These are phyloP conservation scores for Clarias magur DNA, from an alignment of 2,113 vertebrate species.

Conservation along the genomic window DNA sequence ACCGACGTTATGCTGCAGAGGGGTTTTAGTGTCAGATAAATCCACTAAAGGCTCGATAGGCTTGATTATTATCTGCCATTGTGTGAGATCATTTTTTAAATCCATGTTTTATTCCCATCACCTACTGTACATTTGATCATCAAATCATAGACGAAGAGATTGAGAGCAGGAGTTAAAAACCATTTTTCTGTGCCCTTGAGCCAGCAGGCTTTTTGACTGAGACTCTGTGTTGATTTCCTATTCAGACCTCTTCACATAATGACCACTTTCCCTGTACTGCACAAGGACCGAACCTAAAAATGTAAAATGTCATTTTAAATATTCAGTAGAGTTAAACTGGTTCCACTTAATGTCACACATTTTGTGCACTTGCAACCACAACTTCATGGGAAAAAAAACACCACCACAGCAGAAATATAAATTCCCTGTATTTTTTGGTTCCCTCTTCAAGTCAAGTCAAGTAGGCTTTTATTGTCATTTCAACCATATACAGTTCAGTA, in stretches of 20 bases:
- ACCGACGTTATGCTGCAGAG: not conserved
- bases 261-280: not conserved
- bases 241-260: constrained; percentile 14
- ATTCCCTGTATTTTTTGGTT: not conserved
- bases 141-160: constrained; percentile 4
- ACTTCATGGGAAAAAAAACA: not conserved
- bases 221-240: not conserved
- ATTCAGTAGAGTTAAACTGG: not conserved
- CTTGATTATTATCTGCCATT: not conserved
- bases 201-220: not conserved
- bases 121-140: not conserved
- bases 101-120: not conserved
- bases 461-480: too few relatives aligned
- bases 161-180: constrained; percentile 7
- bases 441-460: too few relatives aligned
- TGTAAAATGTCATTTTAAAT: constrained; percentile 15
- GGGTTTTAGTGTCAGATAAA: constrained; percentile 18
- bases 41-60: constrained; percentile 8
- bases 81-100: constrained; percentile 2
- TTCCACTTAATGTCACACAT: not conserved
- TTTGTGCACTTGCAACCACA: not conserved
- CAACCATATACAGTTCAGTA: too few relatives aligned
- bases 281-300: not conserved
- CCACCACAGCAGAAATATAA: not conserved
- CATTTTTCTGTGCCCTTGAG: constrained; percentile 9